Evolutionary conservation across 2,113 vertebrate genomes (phyloP).

Genomic region (Xenus cinereus): DNA sequence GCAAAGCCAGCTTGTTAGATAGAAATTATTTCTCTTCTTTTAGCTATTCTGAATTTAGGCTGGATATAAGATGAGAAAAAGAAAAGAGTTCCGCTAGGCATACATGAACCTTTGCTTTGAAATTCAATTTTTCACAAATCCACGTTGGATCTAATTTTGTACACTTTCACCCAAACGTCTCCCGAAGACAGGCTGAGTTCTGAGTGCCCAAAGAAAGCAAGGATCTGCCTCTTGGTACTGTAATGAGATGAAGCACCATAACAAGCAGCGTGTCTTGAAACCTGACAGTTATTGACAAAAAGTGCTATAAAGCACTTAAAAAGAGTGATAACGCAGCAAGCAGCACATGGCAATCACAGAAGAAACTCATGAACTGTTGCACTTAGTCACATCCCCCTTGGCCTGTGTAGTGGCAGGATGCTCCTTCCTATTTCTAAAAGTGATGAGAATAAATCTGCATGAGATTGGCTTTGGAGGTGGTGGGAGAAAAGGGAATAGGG

Average conservation of each 20-base stretch:
- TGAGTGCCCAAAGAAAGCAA: not conserved
- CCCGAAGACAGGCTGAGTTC: not conserved
- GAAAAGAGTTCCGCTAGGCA: not conserved
- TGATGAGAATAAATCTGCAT: not conserved
- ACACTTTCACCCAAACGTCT: not conserved
- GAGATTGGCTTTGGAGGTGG: not conserved
- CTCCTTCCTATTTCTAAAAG: not conserved
- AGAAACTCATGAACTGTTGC: not conserved
- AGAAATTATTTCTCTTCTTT: not conserved
- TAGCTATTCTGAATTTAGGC: not conserved
- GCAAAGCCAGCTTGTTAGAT: not conserved
- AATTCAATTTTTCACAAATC: not conserved
- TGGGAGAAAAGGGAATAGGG: not conserved
- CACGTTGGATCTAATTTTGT: not conserved
- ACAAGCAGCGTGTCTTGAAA: not conserved
- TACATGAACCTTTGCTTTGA: not conserved
- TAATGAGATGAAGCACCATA: not conserved
- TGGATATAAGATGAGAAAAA: not conserved
- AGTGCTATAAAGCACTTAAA: not conserved
- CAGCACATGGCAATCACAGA: not conserved
- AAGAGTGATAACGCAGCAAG: not conserved
- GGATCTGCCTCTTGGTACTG: not conserved
- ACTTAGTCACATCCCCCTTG: not conserved
- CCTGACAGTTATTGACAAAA: not conserved
- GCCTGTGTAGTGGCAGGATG: fast-evolving